phyloP scores from a whole-genome alignment of 2,113 vertebrate genomes.

The Psilopogon haemacephalus region DNA sequence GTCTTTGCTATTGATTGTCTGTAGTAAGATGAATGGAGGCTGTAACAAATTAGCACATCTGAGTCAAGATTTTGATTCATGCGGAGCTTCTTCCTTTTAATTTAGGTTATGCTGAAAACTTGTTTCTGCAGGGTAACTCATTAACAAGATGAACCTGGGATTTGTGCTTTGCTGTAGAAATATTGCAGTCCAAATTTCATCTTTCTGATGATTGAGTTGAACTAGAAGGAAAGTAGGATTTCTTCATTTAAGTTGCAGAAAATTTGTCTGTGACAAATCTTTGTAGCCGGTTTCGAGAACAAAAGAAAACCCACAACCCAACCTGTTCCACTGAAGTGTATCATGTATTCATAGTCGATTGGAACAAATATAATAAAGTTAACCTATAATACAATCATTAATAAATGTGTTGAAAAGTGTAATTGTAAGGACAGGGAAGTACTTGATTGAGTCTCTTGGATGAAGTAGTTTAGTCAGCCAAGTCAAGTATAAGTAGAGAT shows the following conservation, averaged over 20 bases:
- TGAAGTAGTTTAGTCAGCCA: not conserved
- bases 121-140: not conserved
- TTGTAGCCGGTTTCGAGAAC: not conserved
- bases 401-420: not conserved
- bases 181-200: not conserved
- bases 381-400: not conserved
- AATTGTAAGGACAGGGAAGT: not conserved
- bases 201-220: not conserved
- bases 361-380: not conserved
- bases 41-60: not conserved
- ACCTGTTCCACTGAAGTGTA: not conserved
- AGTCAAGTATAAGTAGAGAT: not conserved
- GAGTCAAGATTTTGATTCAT: not conserved
- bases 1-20: not conserved
- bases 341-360: not conserved
- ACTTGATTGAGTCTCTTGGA: not conserved
- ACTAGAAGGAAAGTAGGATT: not conserved
- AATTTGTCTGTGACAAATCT: not conserved
- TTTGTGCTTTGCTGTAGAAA: not conserved
- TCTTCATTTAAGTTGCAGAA: not conserved
- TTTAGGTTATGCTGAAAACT: not conserved
- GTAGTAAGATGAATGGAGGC: not conserved
- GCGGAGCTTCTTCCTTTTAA: not conserved
- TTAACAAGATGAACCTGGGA: not conserved
- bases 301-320: not conserved